Evolutionary conservation across 2,113 vertebrate species (phyloP), one percentile per base, ranked within the genome.

Genomic region (Furnarius figulus): DNA sequence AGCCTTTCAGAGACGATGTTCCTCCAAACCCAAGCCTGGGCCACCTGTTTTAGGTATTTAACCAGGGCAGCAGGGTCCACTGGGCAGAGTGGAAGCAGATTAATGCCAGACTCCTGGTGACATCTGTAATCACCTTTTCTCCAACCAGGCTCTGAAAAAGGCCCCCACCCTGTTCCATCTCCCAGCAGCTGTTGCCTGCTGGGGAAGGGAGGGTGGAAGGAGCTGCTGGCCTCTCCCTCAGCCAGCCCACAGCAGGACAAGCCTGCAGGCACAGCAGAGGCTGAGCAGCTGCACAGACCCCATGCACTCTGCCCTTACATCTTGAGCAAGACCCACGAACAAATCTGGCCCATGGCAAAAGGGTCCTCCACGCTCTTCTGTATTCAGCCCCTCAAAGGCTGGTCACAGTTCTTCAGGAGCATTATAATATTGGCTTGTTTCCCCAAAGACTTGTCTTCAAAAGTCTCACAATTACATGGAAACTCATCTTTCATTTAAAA

Each of bases 121-220:
- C 28, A 8, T 20, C 84, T 39, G 22, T 19, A 72, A 59, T 28
- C 6, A 14, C 16, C 18, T 59, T 83, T 86, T 83, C 76, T 83
- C 42, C 17, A 18, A 1, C 14, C 1, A 0, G 42, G 17, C 21
- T 87, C 81, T 14, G 44, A 13, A 49, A 83, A 59, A 0, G 0
- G n/a, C 39, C 30, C 40, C n/a, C 44, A 39, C 23, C 21, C 27
- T 33, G 8, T 12, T 47, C 39, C 46, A 24, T 8, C 23, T 52
- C 53, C 10, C 67, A 84, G 55, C 31, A 74, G 65, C 44, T 33
- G 35, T 7, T 68, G 71, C 35, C 68, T 70, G 56, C 31, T 68
- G 35, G 12, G 58, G 30, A 76, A 55, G 39, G 39, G 56, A 92
- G 30, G 33, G 12, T 35, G 35, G 76, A 83, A 70, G 55, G 30